Conservation (phyloP, 1,140 invertebrate genomes). For the Penaeus chinensis region DNA sequence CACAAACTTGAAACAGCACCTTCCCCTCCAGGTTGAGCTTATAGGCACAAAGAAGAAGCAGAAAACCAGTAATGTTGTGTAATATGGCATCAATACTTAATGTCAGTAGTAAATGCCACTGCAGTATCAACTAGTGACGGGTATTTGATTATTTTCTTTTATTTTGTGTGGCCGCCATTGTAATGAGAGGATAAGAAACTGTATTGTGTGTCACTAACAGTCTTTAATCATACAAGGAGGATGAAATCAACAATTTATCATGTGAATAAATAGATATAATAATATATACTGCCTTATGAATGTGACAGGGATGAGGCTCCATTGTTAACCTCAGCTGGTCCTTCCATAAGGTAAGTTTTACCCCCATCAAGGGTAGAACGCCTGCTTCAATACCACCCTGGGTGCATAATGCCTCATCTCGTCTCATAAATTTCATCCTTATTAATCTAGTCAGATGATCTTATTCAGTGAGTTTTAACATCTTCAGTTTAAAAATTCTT, state of each 20-base stretch:
- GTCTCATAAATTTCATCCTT: constrained; percentile 36
- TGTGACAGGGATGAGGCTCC: constrained; percentile 21
- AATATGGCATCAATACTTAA: constrained; percentile 35
- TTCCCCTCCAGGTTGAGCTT: constrained; percentile 22
- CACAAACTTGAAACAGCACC: constrained; percentile 10
- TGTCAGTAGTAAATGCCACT: constrained; percentile 10
- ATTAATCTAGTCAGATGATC: constrained; percentile 55
- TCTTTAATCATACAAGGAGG: constrained; percentile 17
- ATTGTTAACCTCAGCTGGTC: neutral
- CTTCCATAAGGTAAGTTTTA: neutral
- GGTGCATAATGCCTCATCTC: constrained; percentile 25
- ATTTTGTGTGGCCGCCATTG: too few species aligned
- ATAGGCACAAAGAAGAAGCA: constrained; percentile 14
- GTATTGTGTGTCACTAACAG: constrained; percentile 31
- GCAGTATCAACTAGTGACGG: constrained; percentile 32
- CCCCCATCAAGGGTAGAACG: neutral
- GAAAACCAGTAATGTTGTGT: constrained; percentile 2
- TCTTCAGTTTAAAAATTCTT: too few species aligned
- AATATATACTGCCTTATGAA: constrained; percentile 14
- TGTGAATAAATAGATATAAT: constrained; percentile 18
- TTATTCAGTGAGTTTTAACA: constrained; percentile 41
- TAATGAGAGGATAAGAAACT: neutral
- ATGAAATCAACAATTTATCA: constrained; percentile 4
- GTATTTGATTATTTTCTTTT: constrained; percentile 20
- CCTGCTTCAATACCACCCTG: constrained; percentile 2